Evolutionary conservation across 1,140 invertebrate genomes (phyloP).

Genomic region (Portunus trituberculatus): DNA sequence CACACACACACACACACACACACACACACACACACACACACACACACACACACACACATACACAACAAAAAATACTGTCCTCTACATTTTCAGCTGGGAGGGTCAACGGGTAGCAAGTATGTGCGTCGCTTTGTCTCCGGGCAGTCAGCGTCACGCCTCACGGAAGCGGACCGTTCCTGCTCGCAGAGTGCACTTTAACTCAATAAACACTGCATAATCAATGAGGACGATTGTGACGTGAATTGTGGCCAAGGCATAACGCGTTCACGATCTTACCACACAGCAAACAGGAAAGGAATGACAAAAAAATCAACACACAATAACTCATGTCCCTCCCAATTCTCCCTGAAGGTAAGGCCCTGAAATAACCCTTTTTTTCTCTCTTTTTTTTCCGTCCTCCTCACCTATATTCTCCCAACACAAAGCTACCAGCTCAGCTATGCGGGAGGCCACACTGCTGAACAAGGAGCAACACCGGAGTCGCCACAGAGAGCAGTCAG

Average conservation of each 20-base stretch:
- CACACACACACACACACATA: no score
- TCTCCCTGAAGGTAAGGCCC: not conserved
- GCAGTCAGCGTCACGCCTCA: not conserved
- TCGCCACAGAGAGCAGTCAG: not conserved
- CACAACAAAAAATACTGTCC: not conserved
- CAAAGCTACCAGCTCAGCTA: not conserved
- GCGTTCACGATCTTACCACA: not conserved
- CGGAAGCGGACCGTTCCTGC: not conserved
- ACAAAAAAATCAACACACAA: not conserved
- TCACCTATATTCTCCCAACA: not conserved
- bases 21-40: no score
- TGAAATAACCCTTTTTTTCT: not conserved
- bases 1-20: not conserved
- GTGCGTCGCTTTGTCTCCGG: not conserved
- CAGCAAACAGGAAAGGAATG: not conserved
- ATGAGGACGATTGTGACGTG: not conserved
- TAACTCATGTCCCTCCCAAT: not conserved
- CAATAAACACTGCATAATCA: not conserved
- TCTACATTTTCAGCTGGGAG: not conserved
- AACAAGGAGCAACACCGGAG: not conserved
- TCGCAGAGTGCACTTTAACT: not conserved
- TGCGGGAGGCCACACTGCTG: not conserved
- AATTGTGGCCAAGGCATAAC: not conserved
- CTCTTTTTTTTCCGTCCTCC: no score
- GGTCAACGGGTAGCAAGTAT: not conserved